Conservation (phyloP, 2,888 invertebrate species). For the Cryptocheilus praepositus region DNA sequence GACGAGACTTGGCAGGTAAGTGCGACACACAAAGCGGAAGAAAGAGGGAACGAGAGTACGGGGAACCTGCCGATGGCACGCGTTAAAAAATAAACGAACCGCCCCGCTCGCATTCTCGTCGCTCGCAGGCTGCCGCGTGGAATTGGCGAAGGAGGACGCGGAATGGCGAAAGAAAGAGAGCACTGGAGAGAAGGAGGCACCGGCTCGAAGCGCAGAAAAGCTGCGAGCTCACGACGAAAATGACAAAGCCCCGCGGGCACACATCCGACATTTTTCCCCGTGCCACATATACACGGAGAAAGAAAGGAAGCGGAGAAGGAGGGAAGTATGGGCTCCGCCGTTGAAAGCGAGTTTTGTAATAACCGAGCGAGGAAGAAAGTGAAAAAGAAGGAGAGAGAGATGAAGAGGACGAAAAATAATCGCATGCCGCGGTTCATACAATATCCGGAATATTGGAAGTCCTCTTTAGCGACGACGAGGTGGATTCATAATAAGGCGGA, state of each 20-base stretch:
- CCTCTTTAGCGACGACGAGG: constrained; percentile 35
- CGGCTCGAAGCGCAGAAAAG: constrained; percentile 40
- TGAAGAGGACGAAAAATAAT: constrained; percentile 49
- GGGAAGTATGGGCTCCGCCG: constrained; percentile 29
- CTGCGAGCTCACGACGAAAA: constrained; percentile 60
- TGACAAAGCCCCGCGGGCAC: constrained; percentile 65
- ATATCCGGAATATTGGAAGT: constrained; percentile 57
- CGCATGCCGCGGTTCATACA: constrained; percentile 53
- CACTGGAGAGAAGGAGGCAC: neutral
- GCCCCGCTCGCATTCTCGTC: neutral
- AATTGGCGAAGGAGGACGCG: constrained; percentile 27
- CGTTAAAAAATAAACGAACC: constrained; percentile 4
- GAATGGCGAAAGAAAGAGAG: neutral
- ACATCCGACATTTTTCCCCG: constrained; percentile 57
- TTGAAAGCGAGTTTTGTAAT: constrained; percentile 63
- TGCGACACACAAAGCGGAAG: neutral
- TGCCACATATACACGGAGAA: constrained; percentile 37
- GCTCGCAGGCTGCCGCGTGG: neutral
- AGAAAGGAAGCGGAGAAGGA: neutral
- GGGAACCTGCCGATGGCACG: neutral
- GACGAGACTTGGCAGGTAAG: neutral
- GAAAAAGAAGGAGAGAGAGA: constrained; percentile 16
- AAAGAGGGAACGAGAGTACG: neutral
- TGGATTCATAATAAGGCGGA: constrained; percentile 51
- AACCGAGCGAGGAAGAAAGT: constrained; percentile 48